Base-by-base conservation (phyloP, 2,888 invertebrate species). In the Aquatica leii region DNA sequence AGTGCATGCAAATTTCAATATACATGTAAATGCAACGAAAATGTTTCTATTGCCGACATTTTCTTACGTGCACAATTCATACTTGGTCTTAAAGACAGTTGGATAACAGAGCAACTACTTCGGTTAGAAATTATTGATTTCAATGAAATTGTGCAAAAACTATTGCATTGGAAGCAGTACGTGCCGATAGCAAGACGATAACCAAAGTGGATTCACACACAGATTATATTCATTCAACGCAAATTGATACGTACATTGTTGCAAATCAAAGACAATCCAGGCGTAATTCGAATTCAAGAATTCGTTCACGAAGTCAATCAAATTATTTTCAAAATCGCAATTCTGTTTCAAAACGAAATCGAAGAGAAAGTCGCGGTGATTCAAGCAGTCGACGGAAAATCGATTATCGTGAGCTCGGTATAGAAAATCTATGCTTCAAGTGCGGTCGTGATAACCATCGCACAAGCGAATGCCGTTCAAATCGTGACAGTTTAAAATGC, bases 241-340 rank as follows among this genome's bases (percentile, higher is more conserved):
- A 50, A 50, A 50, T 31, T 24, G 21, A 21, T 8, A 18, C 21
- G n/a, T 15, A n/a, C 12, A 1, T 12, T 4, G n/a, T 11, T 48
- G 12, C n/a, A 48, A 20, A 48, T 11, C 48, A 48, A 48, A 48
- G n/a, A 48, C 48, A 18, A 21, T 48, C 48, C 21, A 48, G 18
- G 21, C 17, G n/a, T 17, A 43, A 43, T 43, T 17, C 43, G 17
- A 17, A 43, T 15, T 43, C 43, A 43, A 37, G 11, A 17, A 43
- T 12, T 12, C 12, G 20, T n/a, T n/a, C n/a, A n/a, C n/a, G n/a
- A n/a, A n/a, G n/a, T n/a, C n/a, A n/a, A n/a, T n/a, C n/a, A n/a
- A n/a, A n/a, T n/a, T n/a, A n/a, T n/a, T n/a, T n/a, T n/a, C n/a
- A n/a, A n/a, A n/a, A n/a, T n/a, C n/a, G 31, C 31, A 31, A 31